Percentiles rank a stretch among this genome's conserved stretches.
These are phyloP conservation scores for Miltochrista miniata DNA, from an alignment of 2,888 invertebrate genomes.

Conservation along the genomic window DNA sequence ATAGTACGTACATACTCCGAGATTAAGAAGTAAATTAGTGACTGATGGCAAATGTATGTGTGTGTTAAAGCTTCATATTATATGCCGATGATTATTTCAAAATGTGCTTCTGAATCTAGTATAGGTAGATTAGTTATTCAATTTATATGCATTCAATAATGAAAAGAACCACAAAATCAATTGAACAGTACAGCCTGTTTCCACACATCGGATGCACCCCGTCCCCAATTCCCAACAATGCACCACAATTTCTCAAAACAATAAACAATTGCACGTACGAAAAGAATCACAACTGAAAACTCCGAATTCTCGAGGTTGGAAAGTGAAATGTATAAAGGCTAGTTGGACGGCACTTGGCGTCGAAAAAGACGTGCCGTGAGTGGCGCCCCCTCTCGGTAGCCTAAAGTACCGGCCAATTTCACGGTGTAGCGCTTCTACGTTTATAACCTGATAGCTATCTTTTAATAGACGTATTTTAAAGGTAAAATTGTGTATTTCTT, in stretches of 20 bases:
- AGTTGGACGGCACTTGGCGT: slow-evolving; percentile 36
- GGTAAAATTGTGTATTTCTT: neutral
- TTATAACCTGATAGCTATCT: slow-evolving; percentile 32
- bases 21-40: too few species aligned
- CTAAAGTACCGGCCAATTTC: slow-evolving; percentile 41
- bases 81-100: too few species aligned
- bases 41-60: too few species aligned
- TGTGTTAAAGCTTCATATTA: too few species aligned
- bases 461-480: slow-evolving; percentile 31
- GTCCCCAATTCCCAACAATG: slow-evolving; percentile 1
- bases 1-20: too few species aligned
- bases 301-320: slow-evolving; percentile 27
- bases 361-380: slow-evolving; percentile 37
- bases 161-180: neutral
- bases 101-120: too few species aligned
- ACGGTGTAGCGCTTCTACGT: slow-evolving; percentile 41
- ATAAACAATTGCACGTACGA: slow-evolving; percentile 11
- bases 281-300: slow-evolving; percentile 35
- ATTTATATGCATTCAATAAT: neutral
- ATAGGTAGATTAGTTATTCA: neutral
- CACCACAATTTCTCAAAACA: slow-evolving; percentile 9
- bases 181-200: neutral
- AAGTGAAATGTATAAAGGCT: slow-evolving; percentile 45
- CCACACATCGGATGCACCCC: slow-evolving; percentile 3
- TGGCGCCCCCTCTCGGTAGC: slow-evolving; percentile 30